Base-by-base conservation (phyloP, 92 coral and sea anemone species). In the Zoanthus sansibaricus region DNA sequence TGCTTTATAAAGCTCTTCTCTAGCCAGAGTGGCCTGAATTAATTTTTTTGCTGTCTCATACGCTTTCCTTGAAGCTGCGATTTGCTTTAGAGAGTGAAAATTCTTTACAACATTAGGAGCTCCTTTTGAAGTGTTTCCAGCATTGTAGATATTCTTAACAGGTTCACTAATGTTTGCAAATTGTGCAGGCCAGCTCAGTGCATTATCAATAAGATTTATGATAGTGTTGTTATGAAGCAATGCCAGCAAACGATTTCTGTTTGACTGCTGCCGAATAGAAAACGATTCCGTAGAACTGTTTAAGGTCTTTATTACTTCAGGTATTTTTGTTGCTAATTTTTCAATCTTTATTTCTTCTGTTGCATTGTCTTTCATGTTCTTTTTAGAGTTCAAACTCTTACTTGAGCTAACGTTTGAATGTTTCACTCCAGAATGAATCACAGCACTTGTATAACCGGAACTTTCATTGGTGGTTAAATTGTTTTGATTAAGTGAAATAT, bases 1-100 rank as follows among this genome's bases (percentile, higher is more conserved):
- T 47, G 98, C 96, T 45, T 86, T 93, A 69, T 91, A 93, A 68
- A 95, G 96, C 42, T 95, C 92, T 85, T 95, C 96, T 33, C 98
- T 83, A 61, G 98, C 98, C n/a, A 90, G 68, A 37, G 95, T 89
- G 32, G 98, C 98, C 66, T 95, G 94, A 30, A 95, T 95, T 55
- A 95, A 75, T 77, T 95, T 95, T 76, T 79, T 88, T 6, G 98
- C 98, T 17, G 94, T 93, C 64, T 93, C 98, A 74, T 90, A 95
- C 15, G 98, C 98, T 51, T 95, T 95, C 75, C 98, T 75, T 16
- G 98, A 92, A 9, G 87, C 92, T 44, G 83, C 88, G 32, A 91
- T 89, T 64, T 93, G 96, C 62, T 93, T 93, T 8, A 96, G 30
- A 7, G 33, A n/a, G 32, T 67, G 85, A 47, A 66, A 66, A 66